Evolutionary conservation across 2,113 vertebrate genomes (phyloP).

Genomic region (Archilochus colubris): DNA sequence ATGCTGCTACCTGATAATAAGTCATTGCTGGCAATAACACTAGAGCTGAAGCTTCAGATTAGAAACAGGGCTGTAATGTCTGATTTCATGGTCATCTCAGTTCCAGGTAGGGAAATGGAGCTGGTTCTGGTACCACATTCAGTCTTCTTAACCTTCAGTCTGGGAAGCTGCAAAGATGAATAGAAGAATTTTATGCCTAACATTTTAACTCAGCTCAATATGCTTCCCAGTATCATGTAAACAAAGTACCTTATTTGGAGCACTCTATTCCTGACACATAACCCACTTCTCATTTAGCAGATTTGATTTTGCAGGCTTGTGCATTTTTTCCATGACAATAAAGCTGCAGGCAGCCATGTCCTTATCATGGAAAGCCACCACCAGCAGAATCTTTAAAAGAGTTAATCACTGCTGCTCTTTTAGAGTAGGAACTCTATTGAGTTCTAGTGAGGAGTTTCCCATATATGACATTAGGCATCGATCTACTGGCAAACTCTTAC

Average conservation of each 20-base stretch:
- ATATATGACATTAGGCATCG: not conserved
- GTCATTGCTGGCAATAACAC: not conserved
- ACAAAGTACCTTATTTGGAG: not conserved
- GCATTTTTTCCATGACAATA: not conserved
- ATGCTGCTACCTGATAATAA: not conserved
- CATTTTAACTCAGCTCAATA: not conserved
- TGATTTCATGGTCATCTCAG: not conserved
- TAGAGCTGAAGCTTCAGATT: not conserved
- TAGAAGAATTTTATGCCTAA: not conserved
- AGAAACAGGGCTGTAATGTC: not conserved
- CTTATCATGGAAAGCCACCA: not conserved
- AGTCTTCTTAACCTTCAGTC: not conserved
- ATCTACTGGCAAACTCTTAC: constrained; percentile 18
- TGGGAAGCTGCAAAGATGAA: constrained; percentile 7
- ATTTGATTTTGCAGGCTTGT: constrained; percentile 18
- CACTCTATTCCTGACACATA: not conserved
- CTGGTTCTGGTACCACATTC: not conserved
- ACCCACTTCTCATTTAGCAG: constrained; percentile 25
- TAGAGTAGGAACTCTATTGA: not conserved
- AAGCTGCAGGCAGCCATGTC: not conserved
- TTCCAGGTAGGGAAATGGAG: not conserved
- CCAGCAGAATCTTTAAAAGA: not conserved
- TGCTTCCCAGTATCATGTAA: not conserved
- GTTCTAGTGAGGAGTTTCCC: not conserved
- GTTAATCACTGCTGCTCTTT: not conserved